These are phyloP conservation scores for Oppia nitens DNA, from an alignment of 1,140 invertebrate genomes.

Conservation along the genomic window DNA sequence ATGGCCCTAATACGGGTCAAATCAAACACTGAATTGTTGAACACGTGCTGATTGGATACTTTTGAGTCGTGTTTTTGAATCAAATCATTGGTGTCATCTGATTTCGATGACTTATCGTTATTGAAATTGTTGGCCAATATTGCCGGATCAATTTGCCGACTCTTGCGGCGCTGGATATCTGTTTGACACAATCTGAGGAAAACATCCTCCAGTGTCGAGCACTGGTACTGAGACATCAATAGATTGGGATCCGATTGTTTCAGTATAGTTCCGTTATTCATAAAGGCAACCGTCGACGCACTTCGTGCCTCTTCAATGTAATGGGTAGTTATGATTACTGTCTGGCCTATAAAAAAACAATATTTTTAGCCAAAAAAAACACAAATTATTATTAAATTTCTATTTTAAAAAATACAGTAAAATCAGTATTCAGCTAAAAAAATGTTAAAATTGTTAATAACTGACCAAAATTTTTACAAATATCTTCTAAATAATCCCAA, in stretches of 20 bases:
- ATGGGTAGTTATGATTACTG: slow-evolving; percentile 31
- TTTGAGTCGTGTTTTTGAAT: background rate
- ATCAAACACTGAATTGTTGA: background rate
- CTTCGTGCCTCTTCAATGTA: slow-evolving; percentile 31
- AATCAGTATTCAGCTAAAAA: no score
- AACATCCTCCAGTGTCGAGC: slow-evolving; percentile 49
- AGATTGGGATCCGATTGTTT: slow-evolving; percentile 26
- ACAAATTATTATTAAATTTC: no score
- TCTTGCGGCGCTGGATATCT: no score
- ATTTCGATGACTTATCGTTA: no score
- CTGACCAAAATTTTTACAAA: no score
- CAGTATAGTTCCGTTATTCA: slow-evolving; percentile 28
- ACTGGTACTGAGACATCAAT: slow-evolving; percentile 23
- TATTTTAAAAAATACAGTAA: no score
- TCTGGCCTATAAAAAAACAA: slow-evolving; percentile 34
- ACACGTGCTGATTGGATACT: background rate
- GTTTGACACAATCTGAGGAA: slow-evolving; percentile 73
- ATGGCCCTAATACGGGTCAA: slow-evolving; percentile 7
- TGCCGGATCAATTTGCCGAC: no score
- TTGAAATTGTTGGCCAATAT: no score
- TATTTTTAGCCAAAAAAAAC: slow-evolving; percentile 74
- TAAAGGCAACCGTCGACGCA: slow-evolving; percentile 28
- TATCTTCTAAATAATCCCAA: no score
- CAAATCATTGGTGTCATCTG: background rate
- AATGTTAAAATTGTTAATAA: no score